A percentile compares a stretch with the other conserved stretches of the same genome.
phyloP scores from a whole-genome alignment of 2,888 invertebrate genomes.

The Eristalis tenax region DNA sequence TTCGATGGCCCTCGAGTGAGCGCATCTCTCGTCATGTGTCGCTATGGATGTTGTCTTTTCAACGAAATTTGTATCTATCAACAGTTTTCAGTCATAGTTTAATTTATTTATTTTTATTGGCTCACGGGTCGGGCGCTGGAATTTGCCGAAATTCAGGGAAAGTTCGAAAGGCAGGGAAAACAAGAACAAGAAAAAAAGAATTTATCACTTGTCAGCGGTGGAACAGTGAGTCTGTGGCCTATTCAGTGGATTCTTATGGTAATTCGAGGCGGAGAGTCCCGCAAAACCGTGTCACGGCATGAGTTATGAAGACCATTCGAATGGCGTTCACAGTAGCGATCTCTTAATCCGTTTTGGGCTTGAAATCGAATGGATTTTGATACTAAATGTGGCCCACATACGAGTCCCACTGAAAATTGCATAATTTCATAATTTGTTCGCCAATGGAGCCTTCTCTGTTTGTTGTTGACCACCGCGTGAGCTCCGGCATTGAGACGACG shows the following conservation, averaged over 20 bases:
- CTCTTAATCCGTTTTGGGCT: conserved; percentile 7
- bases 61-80: neutral
- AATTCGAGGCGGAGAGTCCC: neutral
- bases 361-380: conserved; percentile 2
- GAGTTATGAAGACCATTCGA: conserved; percentile 15
- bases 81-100: neutral
- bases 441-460: neutral
- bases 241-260: neutral
- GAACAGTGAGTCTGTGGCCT: neutral
- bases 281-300: conserved; percentile 13
- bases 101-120: conserved; percentile 11
- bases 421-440: conserved; percentile 29
- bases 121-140: neutral
- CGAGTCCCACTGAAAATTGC: conserved; percentile 3
- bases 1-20: conserved; percentile 9
- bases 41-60: neutral
- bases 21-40: neutral
- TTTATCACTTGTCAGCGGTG: conserved; percentile 25
- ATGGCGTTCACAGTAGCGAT: neutral
- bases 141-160: conserved; percentile 25
- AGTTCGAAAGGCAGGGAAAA: conserved; percentile 5
- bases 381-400: conserved; percentile 30
- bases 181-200: neutral
- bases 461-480: neutral
- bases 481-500: neutral